Percentiles rank a stretch among this genome's conserved stretches.
Conservation (phyloP, 2,888 invertebrate species). For the Lathronympha strigana region DNA sequence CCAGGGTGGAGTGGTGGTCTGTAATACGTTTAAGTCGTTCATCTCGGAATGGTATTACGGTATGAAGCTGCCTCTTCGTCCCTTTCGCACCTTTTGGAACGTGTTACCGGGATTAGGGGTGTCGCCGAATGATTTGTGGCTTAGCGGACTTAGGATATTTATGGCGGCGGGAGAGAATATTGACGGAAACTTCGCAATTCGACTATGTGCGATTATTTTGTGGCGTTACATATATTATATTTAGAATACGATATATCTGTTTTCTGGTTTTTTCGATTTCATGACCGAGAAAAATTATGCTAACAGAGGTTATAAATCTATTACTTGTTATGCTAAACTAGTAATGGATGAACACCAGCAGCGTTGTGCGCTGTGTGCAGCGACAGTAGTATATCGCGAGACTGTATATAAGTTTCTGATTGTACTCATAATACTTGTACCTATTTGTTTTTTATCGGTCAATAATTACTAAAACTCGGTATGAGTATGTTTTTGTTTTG, state of each 20-base stretch:
- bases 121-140: slow-evolving; percentile 56
- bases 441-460: too few species aligned
- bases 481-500: too few species aligned
- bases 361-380: too few species aligned
- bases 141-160: slow-evolving; percentile 44
- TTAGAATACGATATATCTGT: background rate
- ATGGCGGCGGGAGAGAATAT: slow-evolving; percentile 23
- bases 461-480: too few species aligned
- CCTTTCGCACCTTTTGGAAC: slow-evolving; percentile 62
- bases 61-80: slow-evolving; percentile 60
- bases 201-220: background rate
- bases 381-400: too few species aligned
- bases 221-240: background rate
- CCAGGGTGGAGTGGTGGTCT: slow-evolving; percentile 62
- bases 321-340: too few species aligned
- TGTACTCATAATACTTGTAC: too few species aligned
- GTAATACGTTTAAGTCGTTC: slow-evolving; percentile 81
- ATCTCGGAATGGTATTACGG: slow-evolving; percentile 82
- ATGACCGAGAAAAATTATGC: background rate
- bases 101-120: slow-evolving; percentile 70
- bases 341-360: too few species aligned
- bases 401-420: too few species aligned
- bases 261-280: background rate
- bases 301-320: too few species aligned
- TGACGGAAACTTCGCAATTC: slow-evolving; percentile 29